phyloP scores from a whole-genome alignment of 2,113 vertebrate genomes.

The Neodontobutis hainanensis region DNA sequence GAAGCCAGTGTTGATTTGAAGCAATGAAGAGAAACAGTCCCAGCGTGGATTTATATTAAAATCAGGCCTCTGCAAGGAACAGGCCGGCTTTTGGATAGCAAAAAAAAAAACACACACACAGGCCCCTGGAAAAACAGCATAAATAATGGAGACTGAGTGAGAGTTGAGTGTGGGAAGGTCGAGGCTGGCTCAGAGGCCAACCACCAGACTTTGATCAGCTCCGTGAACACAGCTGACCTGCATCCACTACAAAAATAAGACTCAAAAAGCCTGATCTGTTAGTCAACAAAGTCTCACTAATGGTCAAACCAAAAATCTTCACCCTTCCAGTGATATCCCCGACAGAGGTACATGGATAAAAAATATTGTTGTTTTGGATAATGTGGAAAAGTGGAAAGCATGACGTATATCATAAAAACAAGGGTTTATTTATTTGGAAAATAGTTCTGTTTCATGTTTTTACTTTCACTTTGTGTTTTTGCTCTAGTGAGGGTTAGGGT shows the following conservation, averaged over 20 bases:
- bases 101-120: background rate
- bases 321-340: too few species aligned
- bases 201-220: slow-evolving; percentile 16
- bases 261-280: background rate
- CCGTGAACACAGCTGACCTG: slow-evolving; percentile 11
- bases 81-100: slow-evolving; percentile 12
- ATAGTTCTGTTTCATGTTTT: too few species aligned
- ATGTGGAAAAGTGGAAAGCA: too few species aligned
- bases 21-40: slow-evolving; percentile 43
- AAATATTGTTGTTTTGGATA: too few species aligned
- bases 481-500: too few species aligned
- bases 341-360: too few species aligned
- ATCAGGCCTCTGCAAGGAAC: slow-evolving; percentile 28
- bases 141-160: slow-evolving; percentile 56
- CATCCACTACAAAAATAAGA: slow-evolving; percentile 4
- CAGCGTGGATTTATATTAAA: slow-evolving; percentile 55
- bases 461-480: too few species aligned
- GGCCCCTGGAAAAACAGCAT: slow-evolving; percentile 30
- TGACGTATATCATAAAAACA: too few species aligned
- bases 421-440: too few species aligned
- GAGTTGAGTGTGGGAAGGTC: slow-evolving; percentile 62
- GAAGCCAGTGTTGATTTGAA: slow-evolving; percentile 31
- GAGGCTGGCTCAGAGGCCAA: slow-evolving; percentile 47
- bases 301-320: too few species aligned
- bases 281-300: too few species aligned